Evolutionary conservation across 2,888 invertebrate genomes (phyloP), one percentile per base, ranked within the genome.

Genomic region (Aromia moschata): DNA sequence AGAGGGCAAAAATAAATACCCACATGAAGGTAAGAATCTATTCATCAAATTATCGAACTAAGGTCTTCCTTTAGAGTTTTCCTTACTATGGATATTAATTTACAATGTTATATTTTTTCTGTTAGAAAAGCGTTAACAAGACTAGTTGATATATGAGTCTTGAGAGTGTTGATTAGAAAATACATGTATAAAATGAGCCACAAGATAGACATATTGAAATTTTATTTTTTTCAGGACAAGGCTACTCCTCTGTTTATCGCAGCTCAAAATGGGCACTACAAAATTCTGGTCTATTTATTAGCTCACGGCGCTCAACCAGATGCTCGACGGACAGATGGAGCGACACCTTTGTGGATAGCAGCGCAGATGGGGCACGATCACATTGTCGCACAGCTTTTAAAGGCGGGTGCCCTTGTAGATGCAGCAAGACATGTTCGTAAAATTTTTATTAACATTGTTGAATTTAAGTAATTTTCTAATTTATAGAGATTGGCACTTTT

Each of bases 191-290:
- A n/a, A n/a, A n/a, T n/a, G n/a, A n/a, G n/a, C n/a, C n/a, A n/a
- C n/a, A n/a, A n/a, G n/a, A n/a, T n/a, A n/a, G n/a, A n/a, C n/a
- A n/a, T n/a, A n/a, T n/a, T n/a, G n/a, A n/a, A n/a, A n/a, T n/a
- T n/a, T n/a, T n/a, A 15, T 20, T 56, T 63, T 58, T 74, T 69
- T 2, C 80, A 96, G 96, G 96, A 97, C 80, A 90, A 91, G 56
- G 95, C 96, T 4, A 94, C 92, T 0, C 93, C 96, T 0, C 84
- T 96, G 62, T 96, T 96, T 82, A 94, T 97, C 65, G 92, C 96
- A 2, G 89, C 95, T 1, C 96, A 97, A 84, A 96, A 96, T 82
- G 96, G 96, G 0, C 96, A 97, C 82, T 85, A 89, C 68, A 89
- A 90, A 11, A 90, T 92, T 67, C 85, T 93, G 62, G 84, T 87